Conservation (phyloP, 2,888 invertebrate species). For the Chrysolina oricalcia region DNA sequence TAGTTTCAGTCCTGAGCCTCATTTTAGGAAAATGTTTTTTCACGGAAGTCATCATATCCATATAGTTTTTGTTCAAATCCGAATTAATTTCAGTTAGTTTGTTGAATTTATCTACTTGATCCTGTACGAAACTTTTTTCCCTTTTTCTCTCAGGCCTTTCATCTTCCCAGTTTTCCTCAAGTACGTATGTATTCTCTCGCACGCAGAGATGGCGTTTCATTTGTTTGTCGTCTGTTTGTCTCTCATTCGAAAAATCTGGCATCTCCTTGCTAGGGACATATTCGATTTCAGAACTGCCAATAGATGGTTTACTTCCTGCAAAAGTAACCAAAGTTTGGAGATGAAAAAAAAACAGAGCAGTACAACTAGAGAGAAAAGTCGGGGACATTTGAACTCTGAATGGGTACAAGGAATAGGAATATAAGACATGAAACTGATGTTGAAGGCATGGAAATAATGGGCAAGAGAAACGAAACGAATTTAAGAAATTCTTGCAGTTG, state of each 20-base stretch:
- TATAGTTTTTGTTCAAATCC: slow-evolving; percentile 40
- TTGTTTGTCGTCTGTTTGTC: slow-evolving; percentile 24
- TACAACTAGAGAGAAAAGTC: no score
- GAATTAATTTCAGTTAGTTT: slow-evolving; percentile 37
- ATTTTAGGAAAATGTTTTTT: slow-evolving; percentile 44
- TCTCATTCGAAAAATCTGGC: slow-evolving; percentile 19
- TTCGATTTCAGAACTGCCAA: slow-evolving; percentile 36
- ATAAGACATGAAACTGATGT: no score
- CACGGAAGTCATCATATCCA: slow-evolving; percentile 44
- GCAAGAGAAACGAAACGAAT: no score
- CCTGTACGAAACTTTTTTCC: slow-evolving; percentile 47
- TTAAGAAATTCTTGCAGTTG: no score
- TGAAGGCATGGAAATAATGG: no score
- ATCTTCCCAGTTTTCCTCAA: slow-evolving; percentile 14
- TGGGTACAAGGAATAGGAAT: no score
- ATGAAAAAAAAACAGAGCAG: no score
- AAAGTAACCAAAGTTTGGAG: not conserved
- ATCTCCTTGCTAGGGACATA: slow-evolving; percentile 39
- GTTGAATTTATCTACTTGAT: slow-evolving; percentile 48
- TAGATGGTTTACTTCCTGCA: slow-evolving; percentile 21
- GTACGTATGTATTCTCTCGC: slow-evolving; percentile 19
- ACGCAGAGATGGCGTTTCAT: slow-evolving; percentile 25
- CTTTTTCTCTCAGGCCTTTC: slow-evolving; percentile 19
- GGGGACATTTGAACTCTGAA: no score
- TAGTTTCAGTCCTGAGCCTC: slow-evolving; percentile 12